Evolutionary conservation across 2,797 vertebrate genomes (phyloP).

Genomic region (Clarias fuscus): DNA sequence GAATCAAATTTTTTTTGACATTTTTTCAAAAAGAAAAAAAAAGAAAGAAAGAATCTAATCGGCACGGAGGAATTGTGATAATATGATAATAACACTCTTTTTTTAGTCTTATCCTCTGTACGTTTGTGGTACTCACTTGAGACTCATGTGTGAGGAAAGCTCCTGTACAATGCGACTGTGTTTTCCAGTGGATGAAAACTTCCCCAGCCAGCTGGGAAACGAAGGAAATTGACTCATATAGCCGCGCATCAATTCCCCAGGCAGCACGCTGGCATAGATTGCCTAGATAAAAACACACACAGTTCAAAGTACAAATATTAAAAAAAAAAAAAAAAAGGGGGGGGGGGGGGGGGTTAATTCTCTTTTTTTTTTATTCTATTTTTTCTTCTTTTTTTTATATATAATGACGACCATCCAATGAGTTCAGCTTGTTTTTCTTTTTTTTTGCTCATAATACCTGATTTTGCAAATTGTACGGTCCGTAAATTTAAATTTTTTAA

Average conservation of each 20-base stretch:
- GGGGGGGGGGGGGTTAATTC: not conserved
- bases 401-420: not conserved
- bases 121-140: slow-evolving; percentile 77
- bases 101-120: not conserved
- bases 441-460: too few species aligned
- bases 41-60: too few species aligned
- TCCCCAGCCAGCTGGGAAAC: slow-evolving; percentile 96
- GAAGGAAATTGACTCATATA: slow-evolving; percentile 90
- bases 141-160: slow-evolving; percentile 89
- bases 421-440: too few species aligned
- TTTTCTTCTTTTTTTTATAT: too few species aligned
- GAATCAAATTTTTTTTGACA: too few species aligned
- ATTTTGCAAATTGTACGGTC: too few species aligned
- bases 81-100: not conserved
- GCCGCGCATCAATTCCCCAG: slow-evolving; percentile 96
- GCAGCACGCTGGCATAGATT: slow-evolving; percentile 94
- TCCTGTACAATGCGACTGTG: slow-evolving; percentile 90
- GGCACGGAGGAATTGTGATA: too few species aligned
- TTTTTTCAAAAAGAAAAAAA: too few species aligned
- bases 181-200: slow-evolving; percentile 86
- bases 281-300: slow-evolving; percentile 72
- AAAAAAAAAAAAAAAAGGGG: too few species aligned
- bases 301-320: not conserved
- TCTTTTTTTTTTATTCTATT: too few species aligned
- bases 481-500: too few species aligned